Conservation (phyloP, 2,797 vertebrate genomes). For the Alauda arvensis region DNA sequence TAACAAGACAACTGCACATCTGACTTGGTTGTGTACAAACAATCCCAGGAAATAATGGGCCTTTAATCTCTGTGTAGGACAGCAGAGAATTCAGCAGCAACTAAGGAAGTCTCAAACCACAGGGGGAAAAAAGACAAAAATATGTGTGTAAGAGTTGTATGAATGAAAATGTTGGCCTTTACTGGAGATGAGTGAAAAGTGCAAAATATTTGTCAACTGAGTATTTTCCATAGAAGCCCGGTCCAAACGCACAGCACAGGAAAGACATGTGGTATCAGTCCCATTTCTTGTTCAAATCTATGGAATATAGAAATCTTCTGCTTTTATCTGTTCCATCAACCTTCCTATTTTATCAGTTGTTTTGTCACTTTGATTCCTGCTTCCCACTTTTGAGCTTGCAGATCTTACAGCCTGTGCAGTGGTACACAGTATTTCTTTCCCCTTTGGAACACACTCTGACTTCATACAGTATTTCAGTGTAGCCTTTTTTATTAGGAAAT, state of each 20-base stretch:
- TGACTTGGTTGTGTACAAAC: not conserved
- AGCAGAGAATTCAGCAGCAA: not conserved
- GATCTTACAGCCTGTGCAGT: not conserved
- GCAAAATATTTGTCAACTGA: not conserved
- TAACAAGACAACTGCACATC: not conserved
- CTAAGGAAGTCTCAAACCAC: not conserved
- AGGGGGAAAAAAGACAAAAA: not conserved
- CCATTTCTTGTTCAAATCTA: not conserved
- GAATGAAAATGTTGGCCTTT: not conserved
- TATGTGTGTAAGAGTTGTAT: not conserved
- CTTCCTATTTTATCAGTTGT: not conserved
- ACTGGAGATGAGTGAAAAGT: not conserved
- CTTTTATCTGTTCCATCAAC: not conserved
- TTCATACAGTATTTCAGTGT: not conserved
- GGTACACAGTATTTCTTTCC: not conserved
- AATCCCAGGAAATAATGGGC: not conserved
- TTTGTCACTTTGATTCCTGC: not conserved
- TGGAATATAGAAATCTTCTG: not conserved
- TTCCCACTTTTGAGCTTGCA: not conserved
- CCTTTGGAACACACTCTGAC: not conserved
- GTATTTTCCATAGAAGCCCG: not conserved
- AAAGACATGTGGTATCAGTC: not conserved
- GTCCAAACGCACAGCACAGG: not conserved
- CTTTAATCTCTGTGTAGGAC: not conserved
- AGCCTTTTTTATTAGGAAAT: not conserved